Evolutionary conservation across 2,888 invertebrate genomes (phyloP), one percentile per base, ranked within the genome.

Genomic region (Athalia circularis): DNA sequence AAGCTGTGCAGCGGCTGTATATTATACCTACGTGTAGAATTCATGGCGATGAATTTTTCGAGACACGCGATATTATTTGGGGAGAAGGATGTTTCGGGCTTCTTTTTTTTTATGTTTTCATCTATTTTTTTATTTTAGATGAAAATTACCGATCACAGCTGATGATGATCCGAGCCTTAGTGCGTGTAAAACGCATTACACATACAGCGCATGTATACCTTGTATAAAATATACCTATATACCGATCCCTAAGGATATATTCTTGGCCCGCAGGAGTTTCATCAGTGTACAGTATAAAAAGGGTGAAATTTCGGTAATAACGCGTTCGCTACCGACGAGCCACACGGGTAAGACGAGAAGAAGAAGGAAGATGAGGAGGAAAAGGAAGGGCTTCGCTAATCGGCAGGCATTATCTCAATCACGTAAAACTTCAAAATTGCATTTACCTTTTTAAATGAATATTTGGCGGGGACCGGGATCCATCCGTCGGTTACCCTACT

Each of bases 401-500:
- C 90, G 88, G 88, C 83, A 85, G 86, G 88, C 89, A 90, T 89
- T 90, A 90, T 90, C 90, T 90, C 88, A 90, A 90, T 90, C 90
- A 89, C 89, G 90, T 90, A 90, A 90, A 90, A 89, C 88, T 87
- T 88, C 89, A 88, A 90, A 90, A 89, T 89, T 90, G 89, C 90
- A 90, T 90, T 89, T 89, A 89, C 89, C 90, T 90, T 90, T 90
- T 90, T 89, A 89, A 90, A 90, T 89, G 90, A 90, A 90, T 90
- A 90, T 90, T 90, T 90, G 89, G 89, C 87, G 88, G 88, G 77
- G 64, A 75, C 52, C 76, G 61, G 68, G 50, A 52, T 48, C 72
- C 65, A 72, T 62, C 90, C 91, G 52, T 91, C 90, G 91, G 90
- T 90, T 57, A 91, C 90, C 11, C 82, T 29, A 29, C 29, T 29